These are phyloP conservation scores for Lepidotrigona ventralis DNA, from an alignment of 1,140 invertebrate species.

Conservation along the genomic window DNA sequence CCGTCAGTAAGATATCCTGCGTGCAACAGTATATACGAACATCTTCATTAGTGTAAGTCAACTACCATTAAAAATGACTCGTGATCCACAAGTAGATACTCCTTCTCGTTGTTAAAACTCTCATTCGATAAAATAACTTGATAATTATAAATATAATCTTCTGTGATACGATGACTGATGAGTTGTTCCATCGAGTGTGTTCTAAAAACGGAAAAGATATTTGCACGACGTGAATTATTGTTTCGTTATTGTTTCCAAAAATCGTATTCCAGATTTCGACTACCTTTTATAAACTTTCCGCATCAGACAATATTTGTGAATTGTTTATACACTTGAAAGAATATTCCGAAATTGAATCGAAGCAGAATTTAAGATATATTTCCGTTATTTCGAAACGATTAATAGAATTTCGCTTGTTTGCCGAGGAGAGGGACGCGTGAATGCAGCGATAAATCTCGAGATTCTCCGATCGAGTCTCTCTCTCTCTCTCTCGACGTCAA, in stretches of 20 bases:
- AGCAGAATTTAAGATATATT: not conserved
- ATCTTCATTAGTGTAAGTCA: not conserved
- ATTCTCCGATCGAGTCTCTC: conserved; percentile 33
- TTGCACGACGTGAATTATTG: too few species aligned
- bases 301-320: too few species aligned
- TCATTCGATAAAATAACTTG: not conserved
- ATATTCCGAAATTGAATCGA: too few species aligned
- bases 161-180: not conserved
- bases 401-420: conserved; percentile 2
- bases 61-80: not conserved
- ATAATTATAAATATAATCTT: too few species aligned
- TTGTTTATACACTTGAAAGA: not conserved
- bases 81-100: too few species aligned
- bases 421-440: not conserved
- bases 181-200: not conserved
- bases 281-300: too few species aligned
- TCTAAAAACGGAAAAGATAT: too few species aligned
- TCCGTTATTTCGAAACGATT: not conserved
- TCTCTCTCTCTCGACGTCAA: conserved; percentile 17
- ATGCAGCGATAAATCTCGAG: conserved; percentile 37
- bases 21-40: too few species aligned
- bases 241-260: too few species aligned
- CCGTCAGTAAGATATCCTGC: too few species aligned
- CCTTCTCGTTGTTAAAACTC: not conserved
- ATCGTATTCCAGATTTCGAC: too few species aligned